Evolutionary conservation across 2,113 vertebrate species (phyloP).

Genomic region (Capra hircus): DNA sequence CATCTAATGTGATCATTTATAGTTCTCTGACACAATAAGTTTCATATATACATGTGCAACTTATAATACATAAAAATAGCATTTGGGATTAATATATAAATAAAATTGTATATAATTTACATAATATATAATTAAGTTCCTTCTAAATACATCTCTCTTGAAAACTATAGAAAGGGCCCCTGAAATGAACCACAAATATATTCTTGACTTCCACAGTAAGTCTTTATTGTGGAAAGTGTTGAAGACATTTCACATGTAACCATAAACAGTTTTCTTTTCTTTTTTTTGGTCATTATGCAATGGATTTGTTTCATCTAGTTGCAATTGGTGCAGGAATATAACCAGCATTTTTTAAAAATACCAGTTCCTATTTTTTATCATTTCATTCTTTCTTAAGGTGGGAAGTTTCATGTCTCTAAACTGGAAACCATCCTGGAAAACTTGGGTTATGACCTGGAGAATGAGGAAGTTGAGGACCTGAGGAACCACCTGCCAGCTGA

Average conservation of each 20-base stretch:
- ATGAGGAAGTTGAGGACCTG: slow-evolving; percentile 36
- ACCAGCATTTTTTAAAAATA: background rate
- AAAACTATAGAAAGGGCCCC: background rate
- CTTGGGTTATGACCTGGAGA: slow-evolving; percentile 12
- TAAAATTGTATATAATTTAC: background rate
- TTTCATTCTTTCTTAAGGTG: slow-evolving; percentile 17
- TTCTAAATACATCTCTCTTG: background rate
- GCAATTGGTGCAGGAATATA: background rate
- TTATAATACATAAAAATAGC: background rate
- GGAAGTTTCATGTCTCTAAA: background rate
- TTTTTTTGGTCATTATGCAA: background rate
- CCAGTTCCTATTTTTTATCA: background rate
- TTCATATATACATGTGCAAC: background rate
- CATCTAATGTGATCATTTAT: background rate
- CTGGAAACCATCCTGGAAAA: slow-evolving; percentile 26
- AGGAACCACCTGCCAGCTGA: background rate
- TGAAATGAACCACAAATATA: background rate
- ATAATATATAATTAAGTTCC: background rate
- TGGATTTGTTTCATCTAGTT: background rate
- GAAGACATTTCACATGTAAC: background rate
- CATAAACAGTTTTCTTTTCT: background rate
- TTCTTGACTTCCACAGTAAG: background rate
- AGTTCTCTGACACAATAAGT: background rate
- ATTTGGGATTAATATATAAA: background rate
- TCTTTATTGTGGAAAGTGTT: background rate